These are phyloP conservation scores for Dynastes maya DNA, from an alignment of 2,888 invertebrate species.

Conservation along the genomic window DNA sequence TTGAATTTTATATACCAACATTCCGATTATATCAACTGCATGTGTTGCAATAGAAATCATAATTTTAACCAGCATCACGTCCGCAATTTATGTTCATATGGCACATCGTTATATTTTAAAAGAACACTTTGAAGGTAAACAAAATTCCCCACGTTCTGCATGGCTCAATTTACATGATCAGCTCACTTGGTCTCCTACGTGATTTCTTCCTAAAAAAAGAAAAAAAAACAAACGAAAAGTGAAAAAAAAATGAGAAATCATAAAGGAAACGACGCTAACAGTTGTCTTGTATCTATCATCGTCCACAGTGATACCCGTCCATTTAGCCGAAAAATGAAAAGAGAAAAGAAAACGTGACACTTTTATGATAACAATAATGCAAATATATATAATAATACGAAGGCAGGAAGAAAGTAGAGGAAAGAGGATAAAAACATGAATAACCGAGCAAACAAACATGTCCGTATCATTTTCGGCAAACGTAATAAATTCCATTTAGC, in stretches of 20 bases:
- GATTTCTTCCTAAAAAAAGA: conserved; percentile 1
- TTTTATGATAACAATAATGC: conserved; percentile 34
- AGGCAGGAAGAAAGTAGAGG: background rate
- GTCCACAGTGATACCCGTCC: background rate
- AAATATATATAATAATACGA: conserved; percentile 20
- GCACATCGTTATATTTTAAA: too few relatives aligned
- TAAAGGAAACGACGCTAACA: conserved; percentile 21
- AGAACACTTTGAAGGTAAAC: too few relatives aligned
- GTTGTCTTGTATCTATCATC: background rate
- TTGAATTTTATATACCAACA: too few relatives aligned
- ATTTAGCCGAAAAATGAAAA: conserved; percentile 9
- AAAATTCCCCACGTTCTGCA: background rate
- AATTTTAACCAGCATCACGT: too few relatives aligned
- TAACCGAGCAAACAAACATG: conserved; percentile 26
- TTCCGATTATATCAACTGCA: too few relatives aligned
- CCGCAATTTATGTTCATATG: too few relatives aligned
- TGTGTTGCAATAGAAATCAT: too few relatives aligned
- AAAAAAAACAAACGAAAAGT: background rate
- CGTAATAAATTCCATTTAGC: conserved; percentile 35
- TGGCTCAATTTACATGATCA: conserved; percentile 28
- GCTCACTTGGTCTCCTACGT: conserved; percentile 15
- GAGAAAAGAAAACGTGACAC: conserved; percentile 36
- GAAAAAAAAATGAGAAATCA: conserved; percentile 6
- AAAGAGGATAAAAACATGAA: conserved; percentile 16
- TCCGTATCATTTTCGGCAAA: conserved; percentile 37